These are phyloP conservation scores for Calameuta pallipes DNA, from an alignment of 2,888 invertebrate genomes.

Conservation along the genomic window DNA sequence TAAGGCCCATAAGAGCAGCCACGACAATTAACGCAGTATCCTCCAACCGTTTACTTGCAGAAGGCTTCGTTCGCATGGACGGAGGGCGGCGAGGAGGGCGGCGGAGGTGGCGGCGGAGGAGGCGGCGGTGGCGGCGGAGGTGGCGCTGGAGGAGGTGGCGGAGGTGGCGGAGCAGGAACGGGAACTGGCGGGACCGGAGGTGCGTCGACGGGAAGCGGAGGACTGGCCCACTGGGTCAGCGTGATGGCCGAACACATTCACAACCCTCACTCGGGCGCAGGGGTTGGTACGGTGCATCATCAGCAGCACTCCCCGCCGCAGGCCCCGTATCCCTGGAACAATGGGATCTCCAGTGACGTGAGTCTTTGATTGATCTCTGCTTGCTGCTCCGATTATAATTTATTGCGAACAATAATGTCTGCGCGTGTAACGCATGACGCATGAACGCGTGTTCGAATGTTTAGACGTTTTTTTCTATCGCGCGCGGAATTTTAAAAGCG, in stretches of 20 bases:
- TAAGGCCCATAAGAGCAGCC: neutral
- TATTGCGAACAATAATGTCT: neutral
- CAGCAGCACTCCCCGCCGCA: constrained; percentile 63
- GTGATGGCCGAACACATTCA: constrained; percentile 97
- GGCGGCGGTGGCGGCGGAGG: constrained; percentile 63
- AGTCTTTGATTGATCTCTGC: constrained; percentile 37
- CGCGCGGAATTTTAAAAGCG: too few relatives aligned
- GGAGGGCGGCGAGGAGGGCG: constrained; percentile 69
- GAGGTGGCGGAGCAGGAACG: constrained; percentile 66
- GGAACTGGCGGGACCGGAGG: constrained; percentile 63
- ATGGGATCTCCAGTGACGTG: constrained; percentile 61
- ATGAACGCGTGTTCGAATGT: too few relatives aligned
- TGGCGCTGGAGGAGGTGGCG: constrained; percentile 67
- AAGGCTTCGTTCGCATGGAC: constrained; percentile 70
- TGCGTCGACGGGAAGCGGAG: constrained; percentile 63
- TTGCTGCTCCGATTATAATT: neutral
- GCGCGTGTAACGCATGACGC: too few relatives aligned
- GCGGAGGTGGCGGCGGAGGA: constrained; percentile 68
- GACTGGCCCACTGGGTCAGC: constrained; percentile 96
- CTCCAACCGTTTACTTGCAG: constrained; percentile 55
- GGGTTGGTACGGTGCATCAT: constrained; percentile 72
- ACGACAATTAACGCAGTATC: constrained; percentile 16
- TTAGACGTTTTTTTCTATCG: too few relatives aligned
- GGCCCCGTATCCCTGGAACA: constrained; percentile 64
- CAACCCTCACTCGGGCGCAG: constrained; percentile 75